Conservation (phyloP, 1,140 invertebrate species). For the Ceratitis capitata region DNA sequence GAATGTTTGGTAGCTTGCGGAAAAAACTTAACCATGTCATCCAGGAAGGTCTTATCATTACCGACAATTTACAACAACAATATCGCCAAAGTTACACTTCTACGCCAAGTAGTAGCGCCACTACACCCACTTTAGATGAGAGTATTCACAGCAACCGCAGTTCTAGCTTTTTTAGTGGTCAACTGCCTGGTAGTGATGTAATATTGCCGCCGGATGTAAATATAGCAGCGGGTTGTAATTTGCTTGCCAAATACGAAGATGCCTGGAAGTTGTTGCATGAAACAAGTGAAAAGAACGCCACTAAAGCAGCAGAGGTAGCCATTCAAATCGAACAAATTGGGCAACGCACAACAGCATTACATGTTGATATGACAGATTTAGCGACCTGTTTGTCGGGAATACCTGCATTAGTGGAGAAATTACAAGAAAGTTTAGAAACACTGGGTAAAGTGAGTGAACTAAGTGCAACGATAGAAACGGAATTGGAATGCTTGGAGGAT, state of each 20-base stretch:
- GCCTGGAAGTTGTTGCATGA: conserved; percentile 73
- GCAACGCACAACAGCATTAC: conserved; percentile 68
- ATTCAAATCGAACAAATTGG: conserved; percentile 68
- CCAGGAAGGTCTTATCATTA: conserved; percentile 57
- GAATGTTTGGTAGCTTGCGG: conserved; percentile 58
- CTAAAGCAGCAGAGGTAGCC: conserved; percentile 71
- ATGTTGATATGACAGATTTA: conserved; percentile 68
- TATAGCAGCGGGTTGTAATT: conserved; percentile 56
- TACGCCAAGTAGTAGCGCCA: conserved; percentile 38
- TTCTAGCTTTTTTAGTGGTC: conserved; percentile 37
- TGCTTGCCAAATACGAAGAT: conserved; percentile 60
- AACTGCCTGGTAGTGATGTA: neutral
- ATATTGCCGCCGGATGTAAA: conserved; percentile 55
- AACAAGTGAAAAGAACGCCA: conserved; percentile 72
- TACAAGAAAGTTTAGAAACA: conserved; percentile 68
- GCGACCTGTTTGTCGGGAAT: conserved; percentile 70
- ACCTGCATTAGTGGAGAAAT: conserved; percentile 70
- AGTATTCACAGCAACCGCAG: conserved; percentile 43
- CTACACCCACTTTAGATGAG: conserved; percentile 47
- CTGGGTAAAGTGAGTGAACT: conserved; percentile 71
- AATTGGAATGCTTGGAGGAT: conserved; percentile 72
- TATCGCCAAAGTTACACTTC: conserved; percentile 53
- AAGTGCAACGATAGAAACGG: conserved; percentile 72
- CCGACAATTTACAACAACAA: conserved; percentile 59
- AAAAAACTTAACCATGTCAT: conserved; percentile 59